Base-by-base conservation (phyloP, 2,888 invertebrate species). In the Calameuta pallipes region DNA sequence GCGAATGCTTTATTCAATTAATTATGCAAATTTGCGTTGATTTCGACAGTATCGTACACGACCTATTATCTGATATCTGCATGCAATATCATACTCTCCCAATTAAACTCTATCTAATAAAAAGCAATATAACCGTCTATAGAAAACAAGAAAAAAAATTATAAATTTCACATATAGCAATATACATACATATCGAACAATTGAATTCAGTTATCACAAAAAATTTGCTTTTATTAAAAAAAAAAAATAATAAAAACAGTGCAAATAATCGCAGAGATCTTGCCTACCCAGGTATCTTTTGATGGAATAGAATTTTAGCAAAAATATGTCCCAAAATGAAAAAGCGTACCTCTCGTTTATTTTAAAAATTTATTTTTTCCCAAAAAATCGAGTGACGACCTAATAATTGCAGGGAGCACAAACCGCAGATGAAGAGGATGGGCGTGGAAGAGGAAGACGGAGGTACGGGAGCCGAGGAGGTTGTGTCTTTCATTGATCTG, bases 401-500 rank as follows among this genome's bases (percentile, higher is more conserved):
- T 36, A 31, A 78, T 74, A 73, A 23, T 91, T 91, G 83, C 93
- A 97, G 97, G 92, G 97, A 97, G 87, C 96, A 96, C 92, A 97
- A 96, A 91, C 92, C 94, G 91, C 95, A 95, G 92, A 94, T 96
- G 93, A 96, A 96, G 92, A 93, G 97, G 85, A 93, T 94, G 83
- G 94, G 94, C 81, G 86, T 95, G 94, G 83, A 92, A 90, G 95
- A 95, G 82, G 90, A 90, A 77, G 90, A 90, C 82, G 90, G 88
- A 86, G 89, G 92, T 93, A 82, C 92, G 94, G 95, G 94, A 76
- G 95, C 95, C 92, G 96, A 96, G 92, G 96, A 96, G 90, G 93
- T 93, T 81, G 95, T 96, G 87, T 96, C 96, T 79, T 96, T 97
- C 92, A 96, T 97, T 90, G 96, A 96, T 92, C 94, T 96, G 78